These are phyloP conservation scores for Neocrepidodera transversa DNA, from an alignment of 2,888 invertebrate species.

Conservation along the genomic window DNA sequence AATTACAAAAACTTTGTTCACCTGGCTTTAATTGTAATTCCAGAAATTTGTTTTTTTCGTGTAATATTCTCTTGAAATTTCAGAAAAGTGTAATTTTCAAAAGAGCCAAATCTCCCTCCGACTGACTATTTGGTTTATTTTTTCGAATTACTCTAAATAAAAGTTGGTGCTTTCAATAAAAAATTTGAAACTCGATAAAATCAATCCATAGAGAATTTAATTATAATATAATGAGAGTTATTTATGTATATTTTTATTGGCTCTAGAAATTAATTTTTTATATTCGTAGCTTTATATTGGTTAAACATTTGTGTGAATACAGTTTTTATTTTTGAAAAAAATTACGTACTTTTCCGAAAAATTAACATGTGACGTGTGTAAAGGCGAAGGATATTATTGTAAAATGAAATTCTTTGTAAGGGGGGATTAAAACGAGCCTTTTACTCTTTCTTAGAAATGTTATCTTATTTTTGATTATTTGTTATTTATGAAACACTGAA, in stretches of 20 bases:
- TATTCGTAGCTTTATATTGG: slow-evolving; percentile 12
- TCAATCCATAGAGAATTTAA: background rate
- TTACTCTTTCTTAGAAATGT: slow-evolving; percentile 21
- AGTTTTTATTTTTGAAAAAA: slow-evolving; percentile 25
- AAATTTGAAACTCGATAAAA: background rate
- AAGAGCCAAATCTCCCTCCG: too few species aligned
- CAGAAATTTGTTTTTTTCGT: background rate
- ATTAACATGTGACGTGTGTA: slow-evolving; percentile 9
- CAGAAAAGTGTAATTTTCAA: too few species aligned
- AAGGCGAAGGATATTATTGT: slow-evolving; percentile 1
- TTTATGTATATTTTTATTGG: slow-evolving; percentile 12
- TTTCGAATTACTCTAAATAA: too few species aligned
- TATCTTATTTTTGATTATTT: slow-evolving; percentile 31
- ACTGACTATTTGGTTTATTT: too few species aligned
- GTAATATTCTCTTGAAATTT: too few species aligned
- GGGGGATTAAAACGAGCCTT: too few species aligned
- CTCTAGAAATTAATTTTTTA: slow-evolving; percentile 14
- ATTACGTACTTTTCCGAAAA: slow-evolving; percentile 2
- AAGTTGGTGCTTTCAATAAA: slow-evolving; percentile 18
- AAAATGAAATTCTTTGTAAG: background rate
- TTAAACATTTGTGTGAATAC: slow-evolving; percentile 24
- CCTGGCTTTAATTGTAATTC: background rate
- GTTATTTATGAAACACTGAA: slow-evolving; percentile 29
- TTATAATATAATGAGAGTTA: background rate
- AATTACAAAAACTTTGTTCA: background rate